These are phyloP conservation scores for Dolichoris vasculosae DNA, from an alignment of 1,140 invertebrate genomes.

Conservation along the genomic window DNA sequence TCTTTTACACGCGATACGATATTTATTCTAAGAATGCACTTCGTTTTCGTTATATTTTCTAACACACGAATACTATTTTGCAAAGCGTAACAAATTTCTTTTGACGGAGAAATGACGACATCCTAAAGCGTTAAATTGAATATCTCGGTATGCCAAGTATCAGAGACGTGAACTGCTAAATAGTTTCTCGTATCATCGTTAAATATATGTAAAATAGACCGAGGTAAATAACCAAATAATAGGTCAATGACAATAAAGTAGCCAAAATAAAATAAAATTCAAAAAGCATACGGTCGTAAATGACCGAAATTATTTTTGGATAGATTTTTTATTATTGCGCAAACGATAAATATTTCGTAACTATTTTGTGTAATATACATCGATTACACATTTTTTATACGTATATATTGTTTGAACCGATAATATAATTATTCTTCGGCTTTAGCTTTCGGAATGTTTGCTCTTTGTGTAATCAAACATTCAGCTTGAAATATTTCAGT, in stretches of 20 bases:
- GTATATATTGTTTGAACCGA: too few relatives aligned
- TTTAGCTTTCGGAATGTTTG: too few relatives aligned
- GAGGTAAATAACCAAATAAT: not conserved
- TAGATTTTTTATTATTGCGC: not conserved
- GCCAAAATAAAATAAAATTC: slow-evolving; percentile 6
- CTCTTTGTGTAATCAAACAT: too few relatives aligned
- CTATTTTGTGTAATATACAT: too few relatives aligned
- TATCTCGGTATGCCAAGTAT: not conserved
- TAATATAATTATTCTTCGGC: too few relatives aligned
- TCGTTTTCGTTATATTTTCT: too few relatives aligned
- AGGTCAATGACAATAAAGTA: not conserved
- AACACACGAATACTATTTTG: not conserved
- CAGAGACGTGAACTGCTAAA: not conserved
- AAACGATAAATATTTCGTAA: too few relatives aligned
- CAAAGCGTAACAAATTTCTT: not conserved
- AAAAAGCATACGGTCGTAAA: not conserved
- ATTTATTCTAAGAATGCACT: too few relatives aligned
- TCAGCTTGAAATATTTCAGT: too few relatives aligned
- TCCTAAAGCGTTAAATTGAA: not conserved
- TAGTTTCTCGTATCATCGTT: slow-evolving; percentile 21
- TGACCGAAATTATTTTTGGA: not conserved
- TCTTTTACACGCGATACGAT: too few relatives aligned
- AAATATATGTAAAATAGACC: slow-evolving; percentile 15
- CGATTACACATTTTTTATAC: too few relatives aligned
- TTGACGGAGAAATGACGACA: not conserved